Conservation (phyloP, 2,113 vertebrate genomes). For the Rana temporaria region DNA sequence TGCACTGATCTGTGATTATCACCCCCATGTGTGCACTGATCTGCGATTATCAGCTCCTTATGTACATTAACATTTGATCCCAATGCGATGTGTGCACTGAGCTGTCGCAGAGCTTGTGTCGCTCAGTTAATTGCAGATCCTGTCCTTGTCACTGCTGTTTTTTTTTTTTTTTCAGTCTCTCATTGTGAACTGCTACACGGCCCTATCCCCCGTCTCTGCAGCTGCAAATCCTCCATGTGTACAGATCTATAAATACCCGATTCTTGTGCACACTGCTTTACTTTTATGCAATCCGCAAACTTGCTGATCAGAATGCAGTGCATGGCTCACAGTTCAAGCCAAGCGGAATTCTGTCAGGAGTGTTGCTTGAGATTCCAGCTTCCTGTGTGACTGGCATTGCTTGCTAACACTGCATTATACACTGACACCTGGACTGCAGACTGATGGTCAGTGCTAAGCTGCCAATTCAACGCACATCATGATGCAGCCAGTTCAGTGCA, state of each 20-base stretch:
- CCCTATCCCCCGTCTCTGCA: conserved; percentile 33
- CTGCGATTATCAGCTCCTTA: conserved; percentile 5
- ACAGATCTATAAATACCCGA: conserved; percentile 13
- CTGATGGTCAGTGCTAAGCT: neutral
- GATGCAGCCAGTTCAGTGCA: too few relatives aligned
- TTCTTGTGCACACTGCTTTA: conserved; percentile 3
- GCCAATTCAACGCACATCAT: too few relatives aligned
- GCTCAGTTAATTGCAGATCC: conserved; percentile 44
- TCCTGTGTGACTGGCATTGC: neutral
- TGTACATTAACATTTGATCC: conserved; percentile 45
- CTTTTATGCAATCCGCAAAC: neutral
- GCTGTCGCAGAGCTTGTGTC: conserved; percentile 2
- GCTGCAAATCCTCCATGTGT: conserved; percentile 43
- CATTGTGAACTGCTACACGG: conserved; percentile 10
- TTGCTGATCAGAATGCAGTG: conserved; percentile 4
- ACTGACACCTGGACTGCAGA: neutral
- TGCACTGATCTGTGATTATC: conserved; percentile 19
- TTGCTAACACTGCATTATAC: neutral
- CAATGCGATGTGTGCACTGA: conserved; percentile 27
- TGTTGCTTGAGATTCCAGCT: conserved; percentile 6
- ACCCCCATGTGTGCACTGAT: neutral
- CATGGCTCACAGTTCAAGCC: neutral
- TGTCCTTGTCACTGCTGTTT: conserved; percentile 20
- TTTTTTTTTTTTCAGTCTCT: conserved; percentile 18
- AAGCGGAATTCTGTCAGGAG: conserved; percentile 13